Percentiles rank a stretch among this genome's conserved stretches.
phyloP scores from a whole-genome alignment of 2,113 vertebrate genomes.

The Lophochroa leadbeateri region DNA sequence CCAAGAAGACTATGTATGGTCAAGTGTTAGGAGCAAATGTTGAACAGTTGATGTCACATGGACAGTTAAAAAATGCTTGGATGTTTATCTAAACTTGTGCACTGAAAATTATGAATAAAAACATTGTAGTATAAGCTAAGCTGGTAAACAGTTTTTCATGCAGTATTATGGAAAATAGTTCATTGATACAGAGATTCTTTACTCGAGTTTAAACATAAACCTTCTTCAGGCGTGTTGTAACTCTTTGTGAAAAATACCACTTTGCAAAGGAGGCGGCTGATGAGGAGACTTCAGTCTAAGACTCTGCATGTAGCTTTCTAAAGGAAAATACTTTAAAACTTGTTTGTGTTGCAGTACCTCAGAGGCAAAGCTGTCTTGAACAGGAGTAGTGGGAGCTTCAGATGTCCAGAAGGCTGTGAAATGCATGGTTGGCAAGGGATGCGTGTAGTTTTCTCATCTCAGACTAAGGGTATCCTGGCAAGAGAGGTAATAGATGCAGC shows the following conservation, averaged over 20 bases:
- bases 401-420: not conserved
- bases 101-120: not conserved
- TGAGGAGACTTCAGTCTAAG: not conserved
- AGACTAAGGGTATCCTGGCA: not conserved
- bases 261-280: not conserved
- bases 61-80: not conserved
- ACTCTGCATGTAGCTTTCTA: not conserved
- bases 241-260: not conserved
- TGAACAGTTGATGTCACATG: not conserved
- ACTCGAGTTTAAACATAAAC: not conserved
- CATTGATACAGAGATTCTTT: not conserved
- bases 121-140: not conserved
- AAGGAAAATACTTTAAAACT: not conserved
- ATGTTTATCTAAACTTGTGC: not conserved
- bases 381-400: not conserved
- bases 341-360: not conserved
- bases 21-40: not conserved
- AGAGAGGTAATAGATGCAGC: not conserved
- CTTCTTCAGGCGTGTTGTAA: not conserved
- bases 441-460: not conserved
- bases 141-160: not conserved
- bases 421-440: no score
- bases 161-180: not conserved
- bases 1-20: not conserved
- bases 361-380: not conserved